Percentiles rank a stretch among this genome's conserved stretches.
phyloP scores from a whole-genome alignment of 2,888 invertebrate genomes.

The Oligia strigilis region DNA sequence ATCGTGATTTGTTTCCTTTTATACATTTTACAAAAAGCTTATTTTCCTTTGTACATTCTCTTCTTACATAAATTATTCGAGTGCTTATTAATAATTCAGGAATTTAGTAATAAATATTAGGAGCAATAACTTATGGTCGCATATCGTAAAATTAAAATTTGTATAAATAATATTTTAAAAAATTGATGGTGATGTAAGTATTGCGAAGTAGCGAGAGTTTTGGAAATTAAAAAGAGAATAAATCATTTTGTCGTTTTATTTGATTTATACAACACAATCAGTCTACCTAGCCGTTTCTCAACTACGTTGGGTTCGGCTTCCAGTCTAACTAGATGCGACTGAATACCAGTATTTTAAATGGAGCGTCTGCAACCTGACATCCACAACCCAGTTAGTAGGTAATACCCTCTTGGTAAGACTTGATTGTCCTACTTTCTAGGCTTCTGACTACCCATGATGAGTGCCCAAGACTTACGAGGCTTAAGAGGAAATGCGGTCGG shows the following conservation, averaged over 20 bases:
- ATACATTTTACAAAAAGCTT: conserved; percentile 53
- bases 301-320: no score
- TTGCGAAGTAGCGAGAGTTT: conserved; percentile 83
- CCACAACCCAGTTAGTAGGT: no score
- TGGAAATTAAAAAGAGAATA: conserved; percentile 81
- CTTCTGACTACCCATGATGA: background rate
- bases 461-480: background rate
- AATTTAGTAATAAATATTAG: conserved; percentile 70
- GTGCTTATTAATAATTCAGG: conserved; percentile 58
- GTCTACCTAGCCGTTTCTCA: no score
- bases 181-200: conserved; percentile 75
- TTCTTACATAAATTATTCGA: conserved; percentile 55
- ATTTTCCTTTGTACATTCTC: conserved; percentile 42
- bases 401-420: no score
- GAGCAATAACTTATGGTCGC: conserved; percentile 85
- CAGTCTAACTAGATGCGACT: no score
- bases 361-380: no score
- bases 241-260: conserved; percentile 62
- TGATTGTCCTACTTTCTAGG: background rate
- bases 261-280: background rate
- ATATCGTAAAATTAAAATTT: conserved; percentile 82
- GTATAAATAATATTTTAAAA: conserved; percentile 74
- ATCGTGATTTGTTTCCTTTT: conserved; percentile 63
- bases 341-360: no score
- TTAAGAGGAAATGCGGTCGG: no score